Percentiles rank a stretch among this genome's conserved stretches.
Conservation (phyloP, 1,140 invertebrate genomes). For the Drosophila pseudoananassae region DNA sequence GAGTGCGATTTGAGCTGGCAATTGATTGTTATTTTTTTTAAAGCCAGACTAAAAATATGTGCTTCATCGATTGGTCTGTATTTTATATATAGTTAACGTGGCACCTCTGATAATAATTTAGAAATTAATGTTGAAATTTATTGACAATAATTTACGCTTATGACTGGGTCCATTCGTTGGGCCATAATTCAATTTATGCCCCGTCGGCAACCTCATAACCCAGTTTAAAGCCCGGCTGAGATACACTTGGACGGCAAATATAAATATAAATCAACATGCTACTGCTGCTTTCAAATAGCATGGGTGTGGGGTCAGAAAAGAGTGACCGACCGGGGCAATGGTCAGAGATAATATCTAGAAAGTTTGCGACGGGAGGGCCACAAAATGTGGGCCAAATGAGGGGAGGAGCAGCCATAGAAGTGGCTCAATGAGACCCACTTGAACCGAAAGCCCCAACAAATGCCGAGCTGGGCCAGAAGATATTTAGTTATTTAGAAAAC, state of each 20-base stretch:
- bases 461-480: conserved; percentile 48
- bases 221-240: conserved; percentile 41
- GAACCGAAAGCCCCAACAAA: conserved; percentile 63
- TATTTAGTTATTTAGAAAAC: conserved; percentile 78
- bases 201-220: conserved; percentile 48
- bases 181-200: conserved; percentile 59
- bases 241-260: conserved; percentile 48
- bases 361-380: conserved; percentile 34
- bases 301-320: conserved; percentile 9
- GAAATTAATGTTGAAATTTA: conserved; percentile 36
- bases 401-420: conserved; percentile 67
- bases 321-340: conserved; percentile 36
- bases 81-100: not conserved
- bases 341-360: conserved; percentile 53
- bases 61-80: conserved; percentile 49
- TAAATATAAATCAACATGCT: conserved; percentile 61
- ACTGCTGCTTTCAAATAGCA: conserved; percentile 15
- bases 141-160: conserved; percentile 41
- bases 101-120: conserved; percentile 1
- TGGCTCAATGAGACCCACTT: conserved; percentile 50
- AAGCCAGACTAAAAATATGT: conserved; percentile 55
- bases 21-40: conserved; percentile 52
- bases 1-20: conserved; percentile 36
- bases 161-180: conserved; percentile 28
- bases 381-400: conserved; percentile 53